Conservation (phyloP, 2,113 vertebrate genomes). For the Gymnogyps californianus region DNA sequence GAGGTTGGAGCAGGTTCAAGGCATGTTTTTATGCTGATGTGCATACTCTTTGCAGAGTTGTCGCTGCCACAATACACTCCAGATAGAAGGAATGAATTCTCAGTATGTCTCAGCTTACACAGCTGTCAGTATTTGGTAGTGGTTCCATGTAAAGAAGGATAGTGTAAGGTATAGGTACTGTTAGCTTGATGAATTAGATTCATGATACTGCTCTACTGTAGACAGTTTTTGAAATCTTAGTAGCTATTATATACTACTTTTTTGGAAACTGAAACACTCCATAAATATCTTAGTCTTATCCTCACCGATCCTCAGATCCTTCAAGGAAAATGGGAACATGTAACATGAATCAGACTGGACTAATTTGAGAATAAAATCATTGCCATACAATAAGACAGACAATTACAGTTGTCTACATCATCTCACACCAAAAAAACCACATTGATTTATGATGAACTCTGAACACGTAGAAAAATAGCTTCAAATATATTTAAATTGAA, state of each 20-base stretch:
- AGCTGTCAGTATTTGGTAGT: not conserved
- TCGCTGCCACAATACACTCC: not conserved
- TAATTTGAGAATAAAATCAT: not conserved
- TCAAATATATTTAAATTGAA: not conserved
- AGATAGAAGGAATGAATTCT: not conserved
- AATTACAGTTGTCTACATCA: not conserved
- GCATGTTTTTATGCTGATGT: not conserved
- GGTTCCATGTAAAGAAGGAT: not conserved
- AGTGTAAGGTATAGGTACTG: not conserved
- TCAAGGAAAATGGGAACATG: not conserved
- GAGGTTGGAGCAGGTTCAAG: not conserved
- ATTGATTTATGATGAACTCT: not conserved
- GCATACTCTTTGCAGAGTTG: not conserved
- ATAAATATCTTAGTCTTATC: not conserved
- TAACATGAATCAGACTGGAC: not conserved
- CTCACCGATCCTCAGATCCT: not conserved
- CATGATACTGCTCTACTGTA: not conserved
- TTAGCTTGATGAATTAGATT: not conserved
- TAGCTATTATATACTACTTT: not conserved
- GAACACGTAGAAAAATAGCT: not conserved
- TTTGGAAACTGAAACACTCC: not conserved
- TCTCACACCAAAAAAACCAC: not conserved
- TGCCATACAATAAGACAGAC: not conserved
- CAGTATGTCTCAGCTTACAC: not conserved
- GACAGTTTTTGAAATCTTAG: not conserved